Base-by-base conservation (phyloP, 2,113 vertebrate genomes). In the Calidris pygmaea region DNA sequence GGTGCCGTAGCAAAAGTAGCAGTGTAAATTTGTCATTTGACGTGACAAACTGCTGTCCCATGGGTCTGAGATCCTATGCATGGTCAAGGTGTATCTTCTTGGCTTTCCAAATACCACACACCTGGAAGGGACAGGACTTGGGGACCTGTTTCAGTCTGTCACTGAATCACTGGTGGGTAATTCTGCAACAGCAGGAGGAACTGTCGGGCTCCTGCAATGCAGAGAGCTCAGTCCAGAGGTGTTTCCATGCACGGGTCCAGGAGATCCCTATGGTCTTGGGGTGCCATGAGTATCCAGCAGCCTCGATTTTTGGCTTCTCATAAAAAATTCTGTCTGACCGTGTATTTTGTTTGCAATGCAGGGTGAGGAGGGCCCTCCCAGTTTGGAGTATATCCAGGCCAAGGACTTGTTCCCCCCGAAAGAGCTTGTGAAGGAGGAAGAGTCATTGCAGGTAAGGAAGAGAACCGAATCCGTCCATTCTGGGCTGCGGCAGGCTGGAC, bases 361-460 rank as follows among this genome's bases (percentile, higher is more conserved):
- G 99, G 99, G 99, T 99, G 99, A 99, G 98, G 99, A 99, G 92
- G 99, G 99, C 84, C 99, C 99, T 96, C 99, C 99, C 98, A 99
- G 99, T 98, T 98, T 99, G 99, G 99, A 99, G 98, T 99, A 99
- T 96, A 99, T 99, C 98, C 99, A 99, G 98, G 99, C 99, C 96
- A 99, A 99, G 98, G 99, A 99, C 97, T 98, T 99, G 97, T 99
- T 99, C 94, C 99, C 99, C 95, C 99, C 98, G 14, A 99, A 99
- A 98, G 99, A 99, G 96, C 99, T 99, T 91, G 98, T 99, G 86
- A 99, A 99, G 97, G 99, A 99, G 94, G 99, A 99, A 96, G 99
- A 99, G 67, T 98, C 98, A 82, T 97, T 99, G 95, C 99, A 99
- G 99, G 99, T 99, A 98, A 98, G 98, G 80, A 88, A 86, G 70